Conservation (phyloP, 2,113 vertebrate species). For the Neodon shergylaensis region DNA sequence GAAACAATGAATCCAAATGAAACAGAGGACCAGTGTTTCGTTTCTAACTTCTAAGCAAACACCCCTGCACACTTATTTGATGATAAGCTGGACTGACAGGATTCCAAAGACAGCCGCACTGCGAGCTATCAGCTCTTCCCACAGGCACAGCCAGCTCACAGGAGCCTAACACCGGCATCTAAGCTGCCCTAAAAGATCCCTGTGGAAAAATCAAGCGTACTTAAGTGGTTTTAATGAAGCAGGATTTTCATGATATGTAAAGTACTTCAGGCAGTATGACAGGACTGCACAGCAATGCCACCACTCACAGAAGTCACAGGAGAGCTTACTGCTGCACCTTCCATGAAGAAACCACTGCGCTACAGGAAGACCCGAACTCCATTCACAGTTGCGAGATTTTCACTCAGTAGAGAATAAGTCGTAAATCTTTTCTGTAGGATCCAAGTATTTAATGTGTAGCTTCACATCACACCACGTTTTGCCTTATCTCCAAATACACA, state of each 20-base stretch:
- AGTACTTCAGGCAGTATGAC: constrained; percentile 80
- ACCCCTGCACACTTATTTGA: constrained; percentile 56
- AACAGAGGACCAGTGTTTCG: constrained; percentile 52
- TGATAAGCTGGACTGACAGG: constrained; percentile 75
- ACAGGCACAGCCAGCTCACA: constrained; percentile 60
- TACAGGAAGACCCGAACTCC: constrained; percentile 75
- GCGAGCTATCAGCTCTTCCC: constrained; percentile 60
- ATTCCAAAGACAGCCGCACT: not conserved
- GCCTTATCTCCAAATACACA: constrained; percentile 86
- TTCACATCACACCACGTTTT: constrained; percentile 88
- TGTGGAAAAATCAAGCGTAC: constrained; percentile 79
- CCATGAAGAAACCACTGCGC: constrained; percentile 70
- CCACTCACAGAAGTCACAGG: constrained; percentile 84
- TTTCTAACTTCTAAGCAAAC: constrained; percentile 70
- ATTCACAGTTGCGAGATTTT: constrained; percentile 67
- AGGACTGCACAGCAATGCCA: constrained; percentile 82
- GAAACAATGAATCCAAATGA: constrained; percentile 60
- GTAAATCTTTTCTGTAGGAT: constrained; percentile 85
- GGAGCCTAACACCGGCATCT: constrained; percentile 67
- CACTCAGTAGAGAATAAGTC: constrained; percentile 74
- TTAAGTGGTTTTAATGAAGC: constrained; percentile 78
- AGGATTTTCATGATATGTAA: constrained; percentile 78
- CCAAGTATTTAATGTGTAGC: constrained; percentile 85
- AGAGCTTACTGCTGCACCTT: constrained; percentile 79
- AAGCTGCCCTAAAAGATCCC: constrained; percentile 77